These are phyloP conservation scores for Craniophora ligustri DNA, from an alignment of 2,888 invertebrate genomes.

Conservation along the genomic window DNA sequence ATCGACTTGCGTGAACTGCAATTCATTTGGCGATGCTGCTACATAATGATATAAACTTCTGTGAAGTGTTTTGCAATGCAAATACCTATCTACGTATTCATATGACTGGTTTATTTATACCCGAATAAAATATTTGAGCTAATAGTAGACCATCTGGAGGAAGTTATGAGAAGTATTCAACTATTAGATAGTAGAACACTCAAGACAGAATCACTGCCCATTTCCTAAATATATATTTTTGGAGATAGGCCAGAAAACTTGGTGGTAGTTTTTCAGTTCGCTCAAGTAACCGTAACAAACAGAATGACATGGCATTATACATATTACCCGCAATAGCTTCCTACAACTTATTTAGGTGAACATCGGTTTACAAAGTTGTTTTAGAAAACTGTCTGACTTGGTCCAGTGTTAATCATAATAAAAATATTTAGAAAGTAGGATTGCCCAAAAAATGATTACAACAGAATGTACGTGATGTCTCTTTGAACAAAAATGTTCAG, in stretches of 20 bases:
- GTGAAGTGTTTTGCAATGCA: constrained; percentile 23
- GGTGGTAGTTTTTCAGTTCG: constrained; percentile 6
- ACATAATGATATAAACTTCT: constrained; percentile 11
- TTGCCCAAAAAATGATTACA: too few species aligned
- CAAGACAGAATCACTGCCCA: constrained; percentile 4
- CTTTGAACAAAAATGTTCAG: too few species aligned
- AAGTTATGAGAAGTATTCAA: too few species aligned
- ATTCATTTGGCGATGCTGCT: constrained; percentile 13
- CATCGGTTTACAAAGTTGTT: too few species aligned
- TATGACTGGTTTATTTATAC: too few species aligned
- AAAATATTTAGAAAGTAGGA: too few species aligned
- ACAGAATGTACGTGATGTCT: too few species aligned
- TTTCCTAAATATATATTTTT: constrained; percentile 8
- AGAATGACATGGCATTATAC: constrained; percentile 1
- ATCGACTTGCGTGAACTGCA: constrained; percentile 2
- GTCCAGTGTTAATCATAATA: too few species aligned
- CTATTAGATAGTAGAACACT: constrained; percentile 9
- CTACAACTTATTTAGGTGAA: too few species aligned
- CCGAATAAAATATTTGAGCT: too few species aligned
- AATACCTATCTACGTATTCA: neutral
- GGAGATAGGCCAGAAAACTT: constrained; percentile 26
- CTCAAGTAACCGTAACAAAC: constrained; percentile 15
- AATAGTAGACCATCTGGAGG: too few species aligned
- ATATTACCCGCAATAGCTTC: neutral
- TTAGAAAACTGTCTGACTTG: too few species aligned